Evolutionary conservation across 2,797 vertebrate species (phyloP).

Genomic region (Chelon auratus): DNA sequence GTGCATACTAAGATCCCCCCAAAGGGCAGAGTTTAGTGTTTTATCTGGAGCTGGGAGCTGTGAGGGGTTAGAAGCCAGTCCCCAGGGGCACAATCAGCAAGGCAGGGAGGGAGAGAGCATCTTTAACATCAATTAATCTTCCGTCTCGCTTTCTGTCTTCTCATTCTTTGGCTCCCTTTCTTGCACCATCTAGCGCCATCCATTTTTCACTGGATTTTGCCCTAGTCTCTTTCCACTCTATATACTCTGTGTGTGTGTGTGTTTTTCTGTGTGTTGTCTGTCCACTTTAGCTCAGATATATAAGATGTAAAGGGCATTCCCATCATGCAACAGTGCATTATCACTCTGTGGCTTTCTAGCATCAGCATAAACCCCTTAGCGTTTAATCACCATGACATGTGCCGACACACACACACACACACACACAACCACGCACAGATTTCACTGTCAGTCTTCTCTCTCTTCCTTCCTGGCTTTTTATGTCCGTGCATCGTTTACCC

Average conservation of each 20-base stretch:
- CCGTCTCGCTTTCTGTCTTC: conserved; percentile 38
- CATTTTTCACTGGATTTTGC: conserved; percentile 38
- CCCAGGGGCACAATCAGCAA: conserved; percentile 59
- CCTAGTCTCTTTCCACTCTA: conserved; percentile 17
- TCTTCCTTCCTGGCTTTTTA: conserved; percentile 22
- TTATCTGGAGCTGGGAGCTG: conserved; percentile 73
- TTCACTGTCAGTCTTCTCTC: conserved; percentile 33
- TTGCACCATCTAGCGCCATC: conserved; percentile 34
- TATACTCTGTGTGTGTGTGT: neutral
- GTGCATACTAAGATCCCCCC: conserved; percentile 59
- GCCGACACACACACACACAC: conserved; percentile 30
- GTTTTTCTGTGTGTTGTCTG: conserved; percentile 16
- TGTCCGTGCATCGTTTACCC: conserved; percentile 13
- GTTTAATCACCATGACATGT: conserved; percentile 63
- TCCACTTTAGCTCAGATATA: conserved; percentile 55
- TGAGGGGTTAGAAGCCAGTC: conserved; percentile 64
- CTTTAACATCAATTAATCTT: conserved; percentile 77
- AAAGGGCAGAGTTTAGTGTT: conserved; percentile 71
- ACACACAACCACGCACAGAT: neutral
- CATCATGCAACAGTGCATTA: conserved; percentile 75
- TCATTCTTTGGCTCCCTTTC: conserved; percentile 23
- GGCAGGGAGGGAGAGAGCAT: conserved; percentile 47
- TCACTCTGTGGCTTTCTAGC: conserved; percentile 57
- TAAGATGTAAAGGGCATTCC: conserved; percentile 72
- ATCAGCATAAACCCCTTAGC: conserved; percentile 74